These are phyloP conservation scores for Promerops cafer DNA, from an alignment of 2,113 vertebrate genomes.

Conservation along the genomic window DNA sequence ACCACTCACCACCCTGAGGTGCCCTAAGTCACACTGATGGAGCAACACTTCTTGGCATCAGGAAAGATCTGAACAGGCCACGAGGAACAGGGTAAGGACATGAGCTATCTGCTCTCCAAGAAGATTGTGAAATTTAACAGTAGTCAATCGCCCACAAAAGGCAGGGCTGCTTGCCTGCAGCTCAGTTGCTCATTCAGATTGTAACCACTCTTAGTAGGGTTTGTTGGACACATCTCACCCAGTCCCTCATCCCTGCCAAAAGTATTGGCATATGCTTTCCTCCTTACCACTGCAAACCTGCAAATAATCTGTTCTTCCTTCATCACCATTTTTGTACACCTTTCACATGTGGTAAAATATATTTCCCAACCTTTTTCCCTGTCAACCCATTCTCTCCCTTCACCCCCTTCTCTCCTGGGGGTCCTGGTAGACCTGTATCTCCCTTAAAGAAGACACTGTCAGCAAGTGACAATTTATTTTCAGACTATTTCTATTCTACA, in stretches of 20 bases:
- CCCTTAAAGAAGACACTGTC: conserved; percentile 41
- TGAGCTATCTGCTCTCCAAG: background rate
- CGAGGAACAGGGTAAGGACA: background rate
- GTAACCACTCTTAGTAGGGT: background rate
- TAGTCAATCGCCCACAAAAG: background rate
- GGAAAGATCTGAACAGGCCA: background rate
- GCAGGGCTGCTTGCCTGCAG: background rate
- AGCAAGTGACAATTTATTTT: background rate
- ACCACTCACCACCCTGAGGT: background rate
- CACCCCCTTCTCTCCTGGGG: conserved; percentile 31
- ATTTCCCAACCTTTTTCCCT: conserved; percentile 56
- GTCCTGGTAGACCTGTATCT: conserved; percentile 38
- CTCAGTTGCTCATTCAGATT: background rate
- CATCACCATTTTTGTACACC: background rate
- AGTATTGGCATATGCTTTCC: background rate
- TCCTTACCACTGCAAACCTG: background rate
- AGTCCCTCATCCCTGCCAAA: background rate
- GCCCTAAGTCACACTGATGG: background rate
- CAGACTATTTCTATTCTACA: background rate
- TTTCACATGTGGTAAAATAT: background rate
- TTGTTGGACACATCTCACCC: background rate
- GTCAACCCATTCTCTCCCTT: conserved; percentile 17
- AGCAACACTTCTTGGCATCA: background rate
- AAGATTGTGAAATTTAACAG: background rate
- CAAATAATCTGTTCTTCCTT: background rate